Percentiles rank a stretch among this genome's conserved stretches.
Evolutionary conservation across 2,113 vertebrate species (phyloP).

Genomic region (Sprattus sprattus): DNA sequence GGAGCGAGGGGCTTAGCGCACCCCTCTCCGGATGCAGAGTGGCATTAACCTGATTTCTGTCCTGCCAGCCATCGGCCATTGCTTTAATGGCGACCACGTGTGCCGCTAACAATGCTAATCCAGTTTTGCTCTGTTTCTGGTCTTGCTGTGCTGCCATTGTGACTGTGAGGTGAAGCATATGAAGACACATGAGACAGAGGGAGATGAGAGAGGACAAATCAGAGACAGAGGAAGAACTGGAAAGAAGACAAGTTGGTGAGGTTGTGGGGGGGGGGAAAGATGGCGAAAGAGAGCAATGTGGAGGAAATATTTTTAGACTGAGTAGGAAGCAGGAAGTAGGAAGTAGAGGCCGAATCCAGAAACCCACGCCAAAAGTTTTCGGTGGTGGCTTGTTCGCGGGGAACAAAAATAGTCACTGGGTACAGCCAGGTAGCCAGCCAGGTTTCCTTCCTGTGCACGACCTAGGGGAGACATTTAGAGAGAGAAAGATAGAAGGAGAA

Average conservation of each 20-base stretch:
- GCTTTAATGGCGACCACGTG: background rate
- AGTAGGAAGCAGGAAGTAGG: background rate
- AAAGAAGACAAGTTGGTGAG: background rate
- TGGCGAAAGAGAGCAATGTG: background rate
- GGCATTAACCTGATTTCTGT: conserved; percentile 1
- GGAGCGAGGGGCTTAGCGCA: background rate
- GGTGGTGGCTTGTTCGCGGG: no score
- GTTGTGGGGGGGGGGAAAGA: no score
- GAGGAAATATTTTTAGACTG: background rate
- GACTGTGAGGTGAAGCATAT: background rate
- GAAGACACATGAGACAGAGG: no score
- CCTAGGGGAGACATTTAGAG: background rate
- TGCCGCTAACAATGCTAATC: background rate
- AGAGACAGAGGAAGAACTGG: no score
- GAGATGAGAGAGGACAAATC: no score
- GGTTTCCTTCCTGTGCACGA: no score
- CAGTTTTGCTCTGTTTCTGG: background rate
- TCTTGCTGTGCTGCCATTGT: background rate
- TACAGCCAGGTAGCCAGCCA: no score
- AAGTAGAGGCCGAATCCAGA: background rate
- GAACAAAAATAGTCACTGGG: no score
- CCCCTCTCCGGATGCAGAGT: background rate
- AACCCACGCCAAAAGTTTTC: background rate
- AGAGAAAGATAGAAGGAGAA: background rate
- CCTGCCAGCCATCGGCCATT: background rate